Evolutionary conservation across 2,888 invertebrate genomes (phyloP), one percentile per base, ranked within the genome.

Genomic region (Papilio elwesi): DNA sequence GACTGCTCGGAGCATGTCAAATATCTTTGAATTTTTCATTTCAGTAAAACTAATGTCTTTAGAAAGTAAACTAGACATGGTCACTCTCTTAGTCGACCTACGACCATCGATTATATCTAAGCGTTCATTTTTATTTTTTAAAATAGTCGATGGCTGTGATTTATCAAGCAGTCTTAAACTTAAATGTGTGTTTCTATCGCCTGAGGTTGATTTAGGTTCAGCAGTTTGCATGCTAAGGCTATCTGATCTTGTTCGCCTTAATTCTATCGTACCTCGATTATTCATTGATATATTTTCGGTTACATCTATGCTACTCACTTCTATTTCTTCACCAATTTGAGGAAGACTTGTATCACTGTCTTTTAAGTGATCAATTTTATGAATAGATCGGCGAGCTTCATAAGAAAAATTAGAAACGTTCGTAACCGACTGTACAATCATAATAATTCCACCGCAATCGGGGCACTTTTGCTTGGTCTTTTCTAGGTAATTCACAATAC

Each of bases 401-500:
- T 63, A 67, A 11, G 48, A 49, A 13, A 65, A 59, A 52, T 79
- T 79, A 7, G 75, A 72, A 74, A 85, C 74, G 74, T 79, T 84
- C 47, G 78, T 73, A 59, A 80, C 69, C 65, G 91, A 90, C 71
- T 89, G 88, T 3, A 88, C 88, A 71, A 91, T 81, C 86, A 88
- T 90, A 63, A 87, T 78, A 73, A 80, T 81, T 4, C 93, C 93
- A 6, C 93, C 93, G 77, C 95, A 95, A 59, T 88, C 83, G 4
- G 83, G 83, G 79, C 95, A 95, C 76, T 90, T 93, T 75, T 90
- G 94, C 65, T 90, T 90, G 76, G 92, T 90, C 74, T 86, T 89
- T 81, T 94, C 93, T 68, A 95, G 87, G 74, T 94, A 90, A 62
- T 89, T 88, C 0, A 94, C 92, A 48, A 94, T 91, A 70, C 93